phyloP scores from a whole-genome alignment of 2,113 vertebrate species.

The Eonycteris spelaea region DNA sequence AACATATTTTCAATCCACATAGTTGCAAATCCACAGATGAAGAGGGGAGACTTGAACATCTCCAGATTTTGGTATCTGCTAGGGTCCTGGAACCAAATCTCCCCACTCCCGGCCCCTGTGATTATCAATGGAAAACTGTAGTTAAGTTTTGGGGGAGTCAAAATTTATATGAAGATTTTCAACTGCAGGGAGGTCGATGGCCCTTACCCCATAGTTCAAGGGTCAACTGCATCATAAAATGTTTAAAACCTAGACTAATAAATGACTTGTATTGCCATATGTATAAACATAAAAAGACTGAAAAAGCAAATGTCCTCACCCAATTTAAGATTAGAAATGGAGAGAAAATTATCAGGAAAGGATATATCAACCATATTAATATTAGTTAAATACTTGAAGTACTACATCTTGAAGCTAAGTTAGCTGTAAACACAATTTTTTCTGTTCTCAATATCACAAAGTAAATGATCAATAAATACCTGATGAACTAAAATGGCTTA shows the following conservation, averaged over 20 bases:
- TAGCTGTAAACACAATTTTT: constrained; percentile 5
- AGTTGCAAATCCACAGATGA: background rate
- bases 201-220: background rate
- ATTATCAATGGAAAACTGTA: background rate
- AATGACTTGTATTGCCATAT: background rate
- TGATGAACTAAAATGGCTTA: constrained; percentile 2
- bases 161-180: background rate
- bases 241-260: constrained; percentile 28
- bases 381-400: background rate
- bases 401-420: background rate
- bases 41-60: background rate
- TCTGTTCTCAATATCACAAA: background rate
- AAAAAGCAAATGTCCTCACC: background rate
- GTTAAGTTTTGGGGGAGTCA: background rate
- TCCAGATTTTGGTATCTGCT: background rate
- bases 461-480: constrained; percentile 31
- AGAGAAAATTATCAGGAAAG: constrained; percentile 8
- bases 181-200: background rate
- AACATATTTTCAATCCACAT: background rate
- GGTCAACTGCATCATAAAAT: background rate
- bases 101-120: background rate
- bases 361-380: background rate
- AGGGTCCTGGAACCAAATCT: background rate
- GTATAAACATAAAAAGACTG: background rate
- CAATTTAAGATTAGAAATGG: constrained; percentile 26